Evolutionary conservation across 1,140 invertebrate species (phyloP).

Genomic region (Lepidurus couesii): DNA sequence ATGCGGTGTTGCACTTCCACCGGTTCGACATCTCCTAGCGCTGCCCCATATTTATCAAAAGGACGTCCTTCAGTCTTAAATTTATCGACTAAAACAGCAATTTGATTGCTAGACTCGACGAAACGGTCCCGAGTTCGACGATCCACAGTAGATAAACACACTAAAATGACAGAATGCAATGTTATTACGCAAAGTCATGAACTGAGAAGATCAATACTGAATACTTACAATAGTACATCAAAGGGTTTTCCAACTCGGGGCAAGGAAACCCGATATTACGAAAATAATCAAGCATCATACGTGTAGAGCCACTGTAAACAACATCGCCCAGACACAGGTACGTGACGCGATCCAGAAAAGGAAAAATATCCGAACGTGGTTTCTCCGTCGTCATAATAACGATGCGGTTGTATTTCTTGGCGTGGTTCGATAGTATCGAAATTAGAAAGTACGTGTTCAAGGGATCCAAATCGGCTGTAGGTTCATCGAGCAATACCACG

Average conservation of each 20-base stretch:
- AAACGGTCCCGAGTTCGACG: constrained; percentile 78
- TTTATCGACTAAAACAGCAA: constrained; percentile 81
- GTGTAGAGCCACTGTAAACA: constrained; percentile 81
- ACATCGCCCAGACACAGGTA: constrained; percentile 83
- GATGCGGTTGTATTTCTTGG: constrained; percentile 80
- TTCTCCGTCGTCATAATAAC: constrained; percentile 87
- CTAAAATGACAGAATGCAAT: constrained; percentile 42
- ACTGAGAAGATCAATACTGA: background rate
- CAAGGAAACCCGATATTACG: constrained; percentile 85
- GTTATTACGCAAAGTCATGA: background rate
- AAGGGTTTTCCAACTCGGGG: constrained; percentile 82
- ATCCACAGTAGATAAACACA: constrained; percentile 87
- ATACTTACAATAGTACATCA: constrained; percentile 86
- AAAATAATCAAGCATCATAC: constrained; percentile 85
- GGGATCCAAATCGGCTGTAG: constrained; percentile 83
- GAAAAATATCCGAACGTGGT: constrained; percentile 85
- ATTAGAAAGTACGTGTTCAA: constrained; percentile 86
- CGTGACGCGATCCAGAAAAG: constrained; percentile 76
- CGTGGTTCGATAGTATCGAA: constrained; percentile 84
- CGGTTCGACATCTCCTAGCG: constrained; percentile 38
- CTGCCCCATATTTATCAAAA: constrained; percentile 55
- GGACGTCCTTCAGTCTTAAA: constrained; percentile 74
- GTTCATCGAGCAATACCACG: constrained; percentile 78
- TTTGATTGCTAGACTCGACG: constrained; percentile 86
- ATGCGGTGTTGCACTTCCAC: constrained; percentile 49